Conservation (phyloP, 2,888 invertebrate genomes). For the Melanargia galathea region DNA sequence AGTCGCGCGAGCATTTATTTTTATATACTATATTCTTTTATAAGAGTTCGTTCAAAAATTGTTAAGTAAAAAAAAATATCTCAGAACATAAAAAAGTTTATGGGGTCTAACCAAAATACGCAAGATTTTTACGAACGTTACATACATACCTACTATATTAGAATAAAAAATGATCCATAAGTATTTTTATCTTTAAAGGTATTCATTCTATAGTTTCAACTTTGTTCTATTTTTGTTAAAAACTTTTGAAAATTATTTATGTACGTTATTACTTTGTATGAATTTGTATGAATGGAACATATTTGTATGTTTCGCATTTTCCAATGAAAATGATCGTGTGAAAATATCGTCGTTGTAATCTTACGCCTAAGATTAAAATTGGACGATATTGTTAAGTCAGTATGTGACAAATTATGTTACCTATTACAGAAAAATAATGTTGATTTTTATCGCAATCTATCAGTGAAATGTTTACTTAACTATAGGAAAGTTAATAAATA, state of each 20-base stretch:
- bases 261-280: slow-evolving; percentile 15
- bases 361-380: slow-evolving; percentile 72
- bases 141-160: no score
- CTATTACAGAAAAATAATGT: slow-evolving; percentile 9
- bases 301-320: slow-evolving; percentile 9
- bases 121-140: no score
- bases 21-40: slow-evolving; percentile 72
- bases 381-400: slow-evolving; percentile 54
- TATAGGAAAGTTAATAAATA: no score
- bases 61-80: not conserved
- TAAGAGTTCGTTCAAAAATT: slow-evolving; percentile 42
- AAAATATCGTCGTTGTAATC: slow-evolving; percentile 73
- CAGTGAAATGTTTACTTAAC: not conserved
- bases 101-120: no score
- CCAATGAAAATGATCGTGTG: slow-evolving; percentile 41
- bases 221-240: slow-evolving; percentile 12
- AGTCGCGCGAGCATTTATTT: slow-evolving; percentile 80
- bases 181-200: slow-evolving; percentile 10
- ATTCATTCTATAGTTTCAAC: slow-evolving; percentile 1
- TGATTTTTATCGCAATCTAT: not conserved
- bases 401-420: not conserved
- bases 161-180: not conserved
- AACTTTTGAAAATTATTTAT: slow-evolving; percentile 2
- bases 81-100: not conserved
- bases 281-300: slow-evolving; percentile 17